Conservation (phyloP, 2,113 vertebrate genomes). For the Eonycteris spelaea region DNA sequence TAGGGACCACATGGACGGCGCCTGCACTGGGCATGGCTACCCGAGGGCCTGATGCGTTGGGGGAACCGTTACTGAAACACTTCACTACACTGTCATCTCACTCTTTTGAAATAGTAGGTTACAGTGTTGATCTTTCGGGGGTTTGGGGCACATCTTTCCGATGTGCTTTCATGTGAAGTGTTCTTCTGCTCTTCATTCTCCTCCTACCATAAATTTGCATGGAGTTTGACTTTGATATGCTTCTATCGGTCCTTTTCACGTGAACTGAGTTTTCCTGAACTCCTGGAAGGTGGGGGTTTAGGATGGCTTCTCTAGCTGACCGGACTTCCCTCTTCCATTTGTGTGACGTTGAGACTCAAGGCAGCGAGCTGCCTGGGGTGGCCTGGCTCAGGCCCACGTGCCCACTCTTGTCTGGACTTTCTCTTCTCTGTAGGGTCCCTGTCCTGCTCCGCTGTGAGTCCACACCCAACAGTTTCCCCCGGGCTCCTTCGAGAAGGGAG, state of each 20-base stretch:
- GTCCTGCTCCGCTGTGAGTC: background rate
- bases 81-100: background rate
- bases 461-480: background rate
- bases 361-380: too few species aligned
- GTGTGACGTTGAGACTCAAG: background rate
- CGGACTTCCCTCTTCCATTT: background rate
- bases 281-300: background rate
- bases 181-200: background rate
- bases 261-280: background rate
- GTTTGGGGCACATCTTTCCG: background rate
- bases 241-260: background rate
- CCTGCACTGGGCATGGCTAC: accelerated
- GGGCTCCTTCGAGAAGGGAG: background rate
- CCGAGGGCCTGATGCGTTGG: background rate
- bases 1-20: background rate
- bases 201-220: background rate
- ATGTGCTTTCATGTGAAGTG: background rate
- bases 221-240: background rate
- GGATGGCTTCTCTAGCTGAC: background rate
- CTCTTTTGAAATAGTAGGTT: background rate
- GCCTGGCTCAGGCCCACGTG: background rate
- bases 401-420: too few species aligned
- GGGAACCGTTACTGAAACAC: accelerated
- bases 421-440: background rate
- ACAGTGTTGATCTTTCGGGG: background rate